Base-by-base conservation (phyloP, 1,140 invertebrate genomes). In the Bradysia coprophila region DNA sequence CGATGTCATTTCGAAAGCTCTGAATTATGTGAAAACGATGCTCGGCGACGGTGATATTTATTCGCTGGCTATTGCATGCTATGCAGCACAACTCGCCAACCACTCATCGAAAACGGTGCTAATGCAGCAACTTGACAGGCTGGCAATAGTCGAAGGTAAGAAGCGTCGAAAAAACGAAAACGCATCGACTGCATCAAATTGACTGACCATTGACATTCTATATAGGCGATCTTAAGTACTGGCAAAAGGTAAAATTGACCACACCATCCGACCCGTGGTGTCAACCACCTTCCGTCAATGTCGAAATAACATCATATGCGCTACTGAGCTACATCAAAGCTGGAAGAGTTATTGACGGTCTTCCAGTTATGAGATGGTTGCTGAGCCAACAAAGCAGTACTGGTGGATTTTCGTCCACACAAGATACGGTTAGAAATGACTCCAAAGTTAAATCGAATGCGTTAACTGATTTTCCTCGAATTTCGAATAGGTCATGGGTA, bases 241-340 rank as follows among this genome's bases (percentile, higher is more conserved):
- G 53, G 1, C 70, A 72, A 33, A 71, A 73, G 51, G 70, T 75
- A 49, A 76, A 76, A 59, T 72, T 80, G 2, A 76, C 75, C 68
- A 65, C 68, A 43, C 53, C n/a, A n/a, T n/a, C n/a, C n/a, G n/a
- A n/a, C n/a, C n/a, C n/a, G n/a, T n/a, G n/a, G n/a, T n/a, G 58
- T 4, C 51, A 73, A 32, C 68, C 76, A 2, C 69, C 73, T 42
- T 77, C 78, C 10, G 67, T 79, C 3, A 75, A 84, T 47, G 73
- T 89, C 15, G 77, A 85, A 53, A 84, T 85, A 60, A 83, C 85
- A 0, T 70, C 84, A 1, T 92, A 90, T 60, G 81, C 73, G 1
- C 54, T 85, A 23, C 59, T 77, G 1, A 71, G 71, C 2, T 74
- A 81, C 53, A 51, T 79, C 2, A 63, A 65, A 37, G 62, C 69